phyloP scores from a whole-genome alignment of 2,888 invertebrate genomes.

The Ectropis crepuscularia region DNA sequence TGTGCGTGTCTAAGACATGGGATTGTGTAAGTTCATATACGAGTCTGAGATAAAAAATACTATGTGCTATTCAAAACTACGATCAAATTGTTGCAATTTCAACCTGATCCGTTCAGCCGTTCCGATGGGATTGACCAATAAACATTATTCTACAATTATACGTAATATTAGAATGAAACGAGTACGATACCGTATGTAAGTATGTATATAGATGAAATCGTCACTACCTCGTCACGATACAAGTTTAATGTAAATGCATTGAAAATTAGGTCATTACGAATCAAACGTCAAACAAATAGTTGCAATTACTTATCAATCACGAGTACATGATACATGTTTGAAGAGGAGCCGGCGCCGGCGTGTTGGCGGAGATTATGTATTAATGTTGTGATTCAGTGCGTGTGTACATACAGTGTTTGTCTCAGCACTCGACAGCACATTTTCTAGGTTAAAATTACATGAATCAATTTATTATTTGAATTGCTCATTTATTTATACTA shows the following conservation, averaged over 20 bases:
- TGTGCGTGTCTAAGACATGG: no score
- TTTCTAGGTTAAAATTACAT: conserved; percentile 5
- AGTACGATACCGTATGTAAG: no score
- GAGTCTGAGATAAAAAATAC: no score
- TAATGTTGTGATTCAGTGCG: conserved; percentile 28
- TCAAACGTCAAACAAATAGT: conserved; percentile 14
- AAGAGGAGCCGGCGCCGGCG: conserved; percentile 30
- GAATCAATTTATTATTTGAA: background rate
- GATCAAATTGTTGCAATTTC: no score
- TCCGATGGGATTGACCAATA: no score
- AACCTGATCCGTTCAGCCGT: no score
- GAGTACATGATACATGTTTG: conserved; percentile 16
- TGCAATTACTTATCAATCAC: conserved; percentile 30
- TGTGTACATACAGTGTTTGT: conserved; percentile 15
- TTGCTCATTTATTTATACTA: background rate
- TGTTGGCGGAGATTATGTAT: conserved; percentile 29
- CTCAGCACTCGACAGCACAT: conserved; percentile 17
- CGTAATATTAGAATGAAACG: no score
- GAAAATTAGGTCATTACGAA: conserved; percentile 29
- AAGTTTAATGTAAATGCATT: background rate
- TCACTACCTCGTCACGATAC: background rate
- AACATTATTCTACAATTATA: no score
- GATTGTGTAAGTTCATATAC: no score
- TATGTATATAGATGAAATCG: no score
- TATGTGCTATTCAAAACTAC: no score